Conservation (phyloP, 2,797 vertebrate species). For the Danio jaintianensis region DNA sequence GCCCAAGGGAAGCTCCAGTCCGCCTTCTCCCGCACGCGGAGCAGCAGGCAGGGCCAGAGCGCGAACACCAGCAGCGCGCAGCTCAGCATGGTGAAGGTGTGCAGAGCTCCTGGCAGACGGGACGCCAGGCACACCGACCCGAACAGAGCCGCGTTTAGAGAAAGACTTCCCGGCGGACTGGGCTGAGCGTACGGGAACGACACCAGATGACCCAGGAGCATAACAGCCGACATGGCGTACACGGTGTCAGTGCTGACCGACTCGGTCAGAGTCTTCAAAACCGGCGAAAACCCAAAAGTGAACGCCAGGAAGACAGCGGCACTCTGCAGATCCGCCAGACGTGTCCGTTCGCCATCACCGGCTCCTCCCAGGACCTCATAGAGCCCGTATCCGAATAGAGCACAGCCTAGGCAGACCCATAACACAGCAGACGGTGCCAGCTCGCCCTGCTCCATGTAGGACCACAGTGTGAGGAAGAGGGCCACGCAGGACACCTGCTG, state of each 20-base stretch:
- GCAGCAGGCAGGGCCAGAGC: conserved; percentile 94
- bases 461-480: conserved; percentile 92
- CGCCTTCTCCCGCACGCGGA: conserved; percentile 82
- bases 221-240: conserved; percentile 94
- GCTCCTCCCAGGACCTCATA: conserved; percentile 79
- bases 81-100: conserved; percentile 94
- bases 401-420: conserved; percentile 78
- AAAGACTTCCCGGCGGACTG: conserved; percentile 90
- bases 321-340: conserved; percentile 91
- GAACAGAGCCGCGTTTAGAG: conserved; percentile 96
- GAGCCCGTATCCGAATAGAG: conserved; percentile 87
- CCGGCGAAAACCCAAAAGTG: conserved; percentile 94
- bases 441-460: conserved; percentile 91
- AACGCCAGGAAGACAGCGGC: conserved; percentile 90
- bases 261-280: conserved; percentile 95
- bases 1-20: conserved; percentile 81
- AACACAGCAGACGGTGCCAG: conserved; percentile 85
- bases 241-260: conserved; percentile 97
- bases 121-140: conserved; percentile 96
- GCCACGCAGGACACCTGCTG: conserved; percentile 97
- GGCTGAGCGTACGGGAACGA: conserved; percentile 88
- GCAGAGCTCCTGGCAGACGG: conserved; percentile 88
- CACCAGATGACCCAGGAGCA: conserved; percentile 95
- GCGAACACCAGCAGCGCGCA: conserved; percentile 95
- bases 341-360: conserved; percentile 77